Evolutionary conservation across 2,113 vertebrate species (phyloP).

Genomic region (Alethe diademata): DNA sequence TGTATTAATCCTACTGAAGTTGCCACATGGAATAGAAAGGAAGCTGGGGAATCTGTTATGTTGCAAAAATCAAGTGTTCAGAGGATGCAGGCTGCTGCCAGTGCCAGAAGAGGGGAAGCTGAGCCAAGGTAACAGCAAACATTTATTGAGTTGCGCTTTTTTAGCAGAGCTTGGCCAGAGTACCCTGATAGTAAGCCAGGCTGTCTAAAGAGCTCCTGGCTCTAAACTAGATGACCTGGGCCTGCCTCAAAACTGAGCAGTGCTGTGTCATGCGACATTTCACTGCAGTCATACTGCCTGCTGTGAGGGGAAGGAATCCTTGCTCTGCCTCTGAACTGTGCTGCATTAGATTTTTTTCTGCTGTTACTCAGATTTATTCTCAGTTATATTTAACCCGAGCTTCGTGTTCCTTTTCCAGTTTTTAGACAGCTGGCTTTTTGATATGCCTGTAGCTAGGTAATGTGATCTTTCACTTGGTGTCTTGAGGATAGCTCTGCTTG

Average conservation of each 20-base stretch:
- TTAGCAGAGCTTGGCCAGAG: not conserved
- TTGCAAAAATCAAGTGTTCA: not conserved
- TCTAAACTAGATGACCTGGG: not conserved
- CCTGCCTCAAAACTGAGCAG: not conserved
- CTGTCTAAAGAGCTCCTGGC: not conserved
- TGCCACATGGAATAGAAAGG: not conserved
- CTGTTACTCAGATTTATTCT: not conserved
- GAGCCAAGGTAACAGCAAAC: not conserved
- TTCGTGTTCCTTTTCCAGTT: not conserved
- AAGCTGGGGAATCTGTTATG: not conserved
- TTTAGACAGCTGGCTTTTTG: not conserved
- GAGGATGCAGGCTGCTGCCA: not conserved
- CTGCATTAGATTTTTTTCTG: not conserved
- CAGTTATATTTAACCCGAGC: not conserved
- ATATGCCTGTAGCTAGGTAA: not conserved
- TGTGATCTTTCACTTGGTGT: not conserved
- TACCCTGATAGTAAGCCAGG: not conserved
- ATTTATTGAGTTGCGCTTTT: not conserved
- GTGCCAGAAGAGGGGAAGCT: not conserved
- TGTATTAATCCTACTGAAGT: not conserved
- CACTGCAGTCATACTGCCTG: not conserved
- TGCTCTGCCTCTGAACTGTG: not conserved
- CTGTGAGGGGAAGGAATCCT: not conserved
- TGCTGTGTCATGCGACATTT: not conserved
- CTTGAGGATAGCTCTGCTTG: not conserved